A percentile compares a stretch with the other conserved stretches of the same genome.
phyloP scores from a whole-genome alignment of 2,888 invertebrate species.

The Antheraea yamamai region DNA sequence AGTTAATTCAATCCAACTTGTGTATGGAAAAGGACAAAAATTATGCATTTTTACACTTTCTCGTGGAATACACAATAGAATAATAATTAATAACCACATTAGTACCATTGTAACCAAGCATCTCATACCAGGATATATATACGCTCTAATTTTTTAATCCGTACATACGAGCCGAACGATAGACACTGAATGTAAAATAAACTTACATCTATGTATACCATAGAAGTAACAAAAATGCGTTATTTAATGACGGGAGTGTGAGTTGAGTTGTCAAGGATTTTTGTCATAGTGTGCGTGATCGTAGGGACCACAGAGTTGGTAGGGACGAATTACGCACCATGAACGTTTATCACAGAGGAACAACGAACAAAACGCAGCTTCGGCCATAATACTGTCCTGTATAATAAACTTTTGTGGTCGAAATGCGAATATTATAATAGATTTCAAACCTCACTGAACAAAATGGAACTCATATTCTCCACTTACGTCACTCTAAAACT shows the following conservation, averaged over 20 bases:
- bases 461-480: not conserved
- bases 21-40: no score
- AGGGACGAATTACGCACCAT: constrained; percentile 37
- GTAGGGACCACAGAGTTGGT: constrained; percentile 23
- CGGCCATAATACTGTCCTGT: constrained; percentile 66
- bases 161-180: not conserved
- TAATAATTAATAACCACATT: no score
- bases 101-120: no score
- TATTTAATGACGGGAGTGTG: constrained; percentile 54
- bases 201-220: constrained; percentile 53
- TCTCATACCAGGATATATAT: no score
- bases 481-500: not conserved
- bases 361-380: constrained; percentile 65
- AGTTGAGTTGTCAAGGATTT: constrained; percentile 60
- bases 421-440: not conserved
- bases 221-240: constrained; percentile 61
- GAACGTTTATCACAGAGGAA: constrained; percentile 41
- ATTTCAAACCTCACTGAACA: not conserved
- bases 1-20: not conserved
- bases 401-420: not conserved
- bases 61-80: no score
- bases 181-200: constrained; percentile 52
- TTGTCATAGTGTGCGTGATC: constrained; percentile 42
- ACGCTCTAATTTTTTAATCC: not conserved
- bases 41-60: no score